These are phyloP conservation scores for Diarsia dahlii DNA, from an alignment of 2,888 invertebrate genomes.

Conservation along the genomic window DNA sequence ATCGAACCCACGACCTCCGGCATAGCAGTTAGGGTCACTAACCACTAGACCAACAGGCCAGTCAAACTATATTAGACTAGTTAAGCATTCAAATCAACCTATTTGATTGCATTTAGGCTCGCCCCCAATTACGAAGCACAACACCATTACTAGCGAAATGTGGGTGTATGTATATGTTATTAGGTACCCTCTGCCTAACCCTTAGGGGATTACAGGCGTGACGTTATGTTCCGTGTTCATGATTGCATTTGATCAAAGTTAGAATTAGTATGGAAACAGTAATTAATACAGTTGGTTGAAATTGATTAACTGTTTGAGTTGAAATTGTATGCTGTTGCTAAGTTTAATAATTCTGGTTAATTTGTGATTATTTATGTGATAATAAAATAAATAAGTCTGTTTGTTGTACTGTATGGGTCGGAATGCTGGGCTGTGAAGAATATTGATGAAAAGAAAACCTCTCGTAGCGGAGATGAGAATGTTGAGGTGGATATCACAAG, in stretches of 20 bases:
- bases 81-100: not conserved
- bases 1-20: too few relatives aligned
- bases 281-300: slow-evolving; percentile 7
- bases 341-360: not conserved
- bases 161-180: not conserved
- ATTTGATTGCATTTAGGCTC: not conserved
- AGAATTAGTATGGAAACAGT: not conserved
- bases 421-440: too few relatives aligned
- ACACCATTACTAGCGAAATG: not conserved
- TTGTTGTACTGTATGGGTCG: too few relatives aligned
- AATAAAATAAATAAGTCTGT: too few relatives aligned
- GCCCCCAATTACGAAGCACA: not conserved
- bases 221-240: not conserved
- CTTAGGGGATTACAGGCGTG: not conserved
- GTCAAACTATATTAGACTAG: too few relatives aligned
- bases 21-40: too few relatives aligned
- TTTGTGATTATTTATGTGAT: not conserved
- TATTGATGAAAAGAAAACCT: too few relatives aligned
- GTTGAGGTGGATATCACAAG: too few relatives aligned
- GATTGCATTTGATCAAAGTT: slow-evolving; percentile 17
- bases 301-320: slow-evolving; percentile 13
- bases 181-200: not conserved
- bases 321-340: not conserved
- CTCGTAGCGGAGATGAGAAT: too few relatives aligned
- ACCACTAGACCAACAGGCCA: too few relatives aligned